Evolutionary conservation across 1,140 invertebrate genomes (phyloP), one percentile per base, ranked within the genome.

Genomic region (Oscheius sp.): DNA sequence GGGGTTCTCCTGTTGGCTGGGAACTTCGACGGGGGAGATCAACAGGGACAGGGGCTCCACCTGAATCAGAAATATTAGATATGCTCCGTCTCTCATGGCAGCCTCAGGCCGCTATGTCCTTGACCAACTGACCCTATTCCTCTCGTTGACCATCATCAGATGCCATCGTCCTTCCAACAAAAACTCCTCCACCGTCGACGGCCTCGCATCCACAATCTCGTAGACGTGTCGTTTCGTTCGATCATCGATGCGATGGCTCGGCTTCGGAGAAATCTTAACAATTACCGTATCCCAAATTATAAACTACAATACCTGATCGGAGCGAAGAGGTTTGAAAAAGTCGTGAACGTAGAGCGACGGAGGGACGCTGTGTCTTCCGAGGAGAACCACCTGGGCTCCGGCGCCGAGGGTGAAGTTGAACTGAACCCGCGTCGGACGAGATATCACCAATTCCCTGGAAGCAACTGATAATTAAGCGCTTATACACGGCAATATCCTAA

Each of bases 91-190:
- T n/a, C n/a, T n/a, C n/a, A n/a, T n/a, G n/a, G n/a, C n/a, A n/a
- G n/a, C n/a, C n/a, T n/a, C n/a, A n/a, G n/a, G n/a, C n/a, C n/a
- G n/a, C n/a, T n/a, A n/a, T n/a, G n/a, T n/a, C n/a, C n/a, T n/a
- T n/a, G n/a, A n/a, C n/a, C n/a, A n/a, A 26, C 36, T 55, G 28
- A 78, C 78, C 35, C 73, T 42, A 26, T 49, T 68, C 34, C 63
- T 38, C 32, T 80, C 79, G 55, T 80, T 80, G 13, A 80, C 68
- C 20, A 80, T 65, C 23, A 68, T 75, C 0, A 80, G 52, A 64
- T 78, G 63, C 75, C 78, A 79, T 66, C 52, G 35, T 26, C 79
- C 79, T 31, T 73, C 73, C 18, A 62, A 58, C 28, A 75, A 7
- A 36, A 73, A 73, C 18, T 73, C 36, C 29, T 73, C 71, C 28